Evolutionary conservation across 2,888 invertebrate species (phyloP).

Genomic region (Amphipoea lucens): DNA sequence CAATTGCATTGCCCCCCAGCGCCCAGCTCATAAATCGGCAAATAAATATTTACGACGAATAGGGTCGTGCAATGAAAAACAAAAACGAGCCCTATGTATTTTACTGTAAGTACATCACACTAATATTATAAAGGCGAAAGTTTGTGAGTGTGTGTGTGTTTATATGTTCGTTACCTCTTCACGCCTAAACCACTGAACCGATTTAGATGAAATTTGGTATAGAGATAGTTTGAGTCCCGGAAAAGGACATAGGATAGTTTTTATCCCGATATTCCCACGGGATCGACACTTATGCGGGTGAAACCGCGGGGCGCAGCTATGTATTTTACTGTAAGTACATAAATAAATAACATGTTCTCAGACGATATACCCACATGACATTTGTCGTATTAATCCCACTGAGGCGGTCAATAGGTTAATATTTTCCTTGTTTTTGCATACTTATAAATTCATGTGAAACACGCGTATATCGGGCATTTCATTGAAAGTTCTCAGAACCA

Average conservation of each 20-base stretch:
- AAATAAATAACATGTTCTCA: not conserved
- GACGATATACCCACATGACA: not conserved
- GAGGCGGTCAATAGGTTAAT: not conserved
- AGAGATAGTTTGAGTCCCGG: too few relatives aligned
- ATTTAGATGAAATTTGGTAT: too few relatives aligned
- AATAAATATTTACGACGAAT: not conserved
- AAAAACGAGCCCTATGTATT: not conserved
- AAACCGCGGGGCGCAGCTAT: too few relatives aligned
- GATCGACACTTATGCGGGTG: too few relatives aligned
- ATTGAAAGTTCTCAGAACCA: not conserved
- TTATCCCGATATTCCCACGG: too few relatives aligned
- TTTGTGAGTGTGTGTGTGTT: too few relatives aligned
- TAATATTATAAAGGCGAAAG: too few relatives aligned
- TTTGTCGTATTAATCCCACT: not conserved
- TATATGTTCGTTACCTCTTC: too few relatives aligned
- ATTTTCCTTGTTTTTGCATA: not conserved
- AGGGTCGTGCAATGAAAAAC: not conserved
- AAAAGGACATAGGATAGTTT: too few relatives aligned
- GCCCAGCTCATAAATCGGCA: not conserved
- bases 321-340: not conserved
- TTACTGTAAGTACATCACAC: not conserved
- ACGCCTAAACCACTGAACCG: too few relatives aligned
- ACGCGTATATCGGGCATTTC: not conserved
- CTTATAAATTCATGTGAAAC: not conserved
- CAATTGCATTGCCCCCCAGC: not conserved